Evolutionary conservation across 2,888 invertebrate species (phyloP), one percentile per base, ranked within the genome.

Genomic region (Rhogogaster chlorosoma): DNA sequence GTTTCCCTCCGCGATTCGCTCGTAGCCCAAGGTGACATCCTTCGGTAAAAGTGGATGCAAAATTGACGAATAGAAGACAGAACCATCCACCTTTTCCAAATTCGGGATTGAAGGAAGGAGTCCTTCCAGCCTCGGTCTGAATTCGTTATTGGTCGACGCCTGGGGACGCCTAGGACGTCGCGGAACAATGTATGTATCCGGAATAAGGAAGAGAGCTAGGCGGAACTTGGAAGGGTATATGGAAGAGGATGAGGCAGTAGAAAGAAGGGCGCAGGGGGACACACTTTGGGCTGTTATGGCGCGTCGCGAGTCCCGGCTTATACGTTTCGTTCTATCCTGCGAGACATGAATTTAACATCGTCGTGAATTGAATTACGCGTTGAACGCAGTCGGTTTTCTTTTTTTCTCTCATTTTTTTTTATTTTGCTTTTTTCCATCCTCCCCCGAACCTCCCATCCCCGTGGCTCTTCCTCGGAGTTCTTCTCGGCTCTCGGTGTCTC

Each of bases 321-420:
- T 71, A 84, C 85, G 80, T 86, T 85, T 64, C 82, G 71, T 86
- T 85, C 85, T 70, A 84, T 85, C 85, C 86, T 85, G 78, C 82
- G 83, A 84, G 82, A 75, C 85, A 85, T 87, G 85, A 87, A 88
- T 88, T 88, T 87, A 87, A 88, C 85, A 86, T 88, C 61, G 61
- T 73, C 67, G 73, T 53, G 70, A 85, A 86, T 87, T 85, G 80
- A 87, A 87, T 87, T 88, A 88, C 86, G 84, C 86, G 85, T 82
- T 80, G 85, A 85, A 86, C 83, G 84, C 84, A 77, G 84, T 82
- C 15, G 61, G 38, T 6, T 80, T 53, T 29, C 12, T 49, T 26
- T 49, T 22, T 18, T 53, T 49, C 32, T 26, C 3, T 49, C 4
- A 15, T 49, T 32, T n/a, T 9, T n/a, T 15, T 36, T 80, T 61